These are phyloP conservation scores for Clarias gariepinus DNA, from an alignment of 2,113 vertebrate species.

Conservation along the genomic window DNA sequence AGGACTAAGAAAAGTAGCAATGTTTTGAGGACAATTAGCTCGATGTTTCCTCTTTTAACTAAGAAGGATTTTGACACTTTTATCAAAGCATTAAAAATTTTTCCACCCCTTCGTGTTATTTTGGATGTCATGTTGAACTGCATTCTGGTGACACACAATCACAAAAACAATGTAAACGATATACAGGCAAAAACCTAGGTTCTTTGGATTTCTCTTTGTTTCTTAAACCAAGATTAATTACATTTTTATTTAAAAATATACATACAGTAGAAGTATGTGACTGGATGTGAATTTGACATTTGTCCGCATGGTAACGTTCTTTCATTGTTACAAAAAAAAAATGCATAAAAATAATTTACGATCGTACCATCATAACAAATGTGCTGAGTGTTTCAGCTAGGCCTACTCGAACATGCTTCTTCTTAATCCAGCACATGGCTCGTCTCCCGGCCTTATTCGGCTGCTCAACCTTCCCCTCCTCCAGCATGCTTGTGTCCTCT, in stretches of 20 bases:
- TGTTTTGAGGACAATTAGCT: not conserved
- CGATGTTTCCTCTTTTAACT: not conserved
- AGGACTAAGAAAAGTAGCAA: not conserved
- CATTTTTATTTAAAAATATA: not conserved
- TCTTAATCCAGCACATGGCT: conserved; percentile 63
- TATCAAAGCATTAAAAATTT: not conserved
- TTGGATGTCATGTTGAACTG: not conserved
- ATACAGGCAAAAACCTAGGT: not conserved
- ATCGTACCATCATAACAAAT: conserved; percentile 83
- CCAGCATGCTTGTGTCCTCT: conserved; percentile 51
- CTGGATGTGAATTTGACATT: not conserved
- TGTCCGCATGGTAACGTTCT: not conserved
- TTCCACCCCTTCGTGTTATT: not conserved
- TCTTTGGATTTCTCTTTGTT: not conserved
- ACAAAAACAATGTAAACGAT: not conserved
- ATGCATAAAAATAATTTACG: not conserved
- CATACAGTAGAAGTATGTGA: not conserved
- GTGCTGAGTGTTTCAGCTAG: conserved; percentile 78
- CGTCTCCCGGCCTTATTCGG: conserved; percentile 13
- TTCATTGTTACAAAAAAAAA: not conserved
- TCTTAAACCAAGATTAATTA: conserved; percentile 31
- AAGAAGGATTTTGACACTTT: not conserved
- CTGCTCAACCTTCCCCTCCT: conserved; percentile 34
- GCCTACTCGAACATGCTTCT: conserved; percentile 68
- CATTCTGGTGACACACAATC: not conserved